Conservation (phyloP, 2,797 vertebrate genomes). For the Scarus forsteni region DNA sequence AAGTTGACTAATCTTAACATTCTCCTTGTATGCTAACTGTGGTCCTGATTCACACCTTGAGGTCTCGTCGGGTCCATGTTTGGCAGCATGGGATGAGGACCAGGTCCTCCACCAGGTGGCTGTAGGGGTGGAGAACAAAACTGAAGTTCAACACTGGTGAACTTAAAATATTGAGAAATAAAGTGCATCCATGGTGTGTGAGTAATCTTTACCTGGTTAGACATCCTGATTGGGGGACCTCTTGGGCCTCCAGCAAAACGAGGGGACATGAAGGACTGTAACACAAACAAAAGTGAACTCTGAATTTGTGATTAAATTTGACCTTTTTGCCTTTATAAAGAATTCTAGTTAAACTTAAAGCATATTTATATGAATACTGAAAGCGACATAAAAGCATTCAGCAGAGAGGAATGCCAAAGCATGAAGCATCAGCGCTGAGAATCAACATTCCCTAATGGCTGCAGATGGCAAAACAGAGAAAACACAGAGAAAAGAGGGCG, state of each 20-base stretch:
- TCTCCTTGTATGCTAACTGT: background rate
- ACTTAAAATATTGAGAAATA: background rate
- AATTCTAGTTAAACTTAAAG: slow-evolving; percentile 6
- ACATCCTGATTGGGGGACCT: slow-evolving; percentile 97
- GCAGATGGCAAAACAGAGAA: slow-evolving; percentile 58
- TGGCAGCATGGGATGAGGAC: slow-evolving; percentile 97
- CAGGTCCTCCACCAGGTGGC: slow-evolving; percentile 96
- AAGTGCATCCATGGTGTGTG: slow-evolving; percentile 2
- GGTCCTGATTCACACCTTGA: slow-evolving; percentile 87
- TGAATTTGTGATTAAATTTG: slow-evolving; percentile 14
- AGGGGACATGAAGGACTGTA: slow-evolving; percentile 98
- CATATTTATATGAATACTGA: slow-evolving; percentile 29
- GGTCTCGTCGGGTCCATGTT: slow-evolving; percentile 98
- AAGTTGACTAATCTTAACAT: too few species aligned
- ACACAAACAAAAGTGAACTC: slow-evolving; percentile 64
- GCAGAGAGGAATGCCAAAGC: slow-evolving; percentile 71
- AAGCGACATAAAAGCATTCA: slow-evolving; percentile 62
- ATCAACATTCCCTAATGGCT: slow-evolving; percentile 57
- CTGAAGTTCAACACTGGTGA: background rate
- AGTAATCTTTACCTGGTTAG: slow-evolving; percentile 90
- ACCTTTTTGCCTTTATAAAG: background rate
- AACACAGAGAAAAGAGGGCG: slow-evolving; percentile 56
- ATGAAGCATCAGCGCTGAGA: slow-evolving; percentile 68
- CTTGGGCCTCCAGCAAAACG: slow-evolving; percentile 96
- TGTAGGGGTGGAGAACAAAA: slow-evolving; percentile 57